phyloP scores from a whole-genome alignment of 2,888 invertebrate genomes.

The Carpatolechia fugitivella region DNA sequence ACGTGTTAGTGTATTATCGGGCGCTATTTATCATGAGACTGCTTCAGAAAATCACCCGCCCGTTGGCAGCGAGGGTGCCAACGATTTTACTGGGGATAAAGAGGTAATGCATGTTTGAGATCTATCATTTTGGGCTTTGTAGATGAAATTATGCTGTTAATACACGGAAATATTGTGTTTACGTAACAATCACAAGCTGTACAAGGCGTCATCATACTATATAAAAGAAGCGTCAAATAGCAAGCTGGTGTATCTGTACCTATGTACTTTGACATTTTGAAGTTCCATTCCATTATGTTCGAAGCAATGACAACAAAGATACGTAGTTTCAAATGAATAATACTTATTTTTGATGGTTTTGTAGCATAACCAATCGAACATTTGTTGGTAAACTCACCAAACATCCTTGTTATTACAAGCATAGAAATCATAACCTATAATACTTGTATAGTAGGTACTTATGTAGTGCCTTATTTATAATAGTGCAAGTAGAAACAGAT shows the following conservation, averaged over 20 bases:
- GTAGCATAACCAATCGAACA: too few relatives aligned
- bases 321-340: too few relatives aligned
- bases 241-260: slow-evolving; percentile 23
- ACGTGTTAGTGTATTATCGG: slow-evolving; percentile 88
- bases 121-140: slow-evolving; percentile 31
- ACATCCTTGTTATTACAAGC: too few relatives aligned
- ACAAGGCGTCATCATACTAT: slow-evolving; percentile 40
- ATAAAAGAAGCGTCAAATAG: slow-evolving; percentile 25
- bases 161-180: slow-evolving; percentile 61
- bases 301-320: slow-evolving; percentile 57
- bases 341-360: too few relatives aligned
- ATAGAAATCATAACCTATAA: too few relatives aligned
- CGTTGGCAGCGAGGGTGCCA: slow-evolving; percentile 64
- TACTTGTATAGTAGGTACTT: not conserved
- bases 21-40: slow-evolving; percentile 76
- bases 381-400: too few relatives aligned
- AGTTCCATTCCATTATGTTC: slow-evolving; percentile 33
- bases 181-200: slow-evolving; percentile 65
- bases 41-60: slow-evolving; percentile 67
- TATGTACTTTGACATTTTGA: slow-evolving; percentile 61
- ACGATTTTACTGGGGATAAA: slow-evolving; percentile 74
- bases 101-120: slow-evolving; percentile 54
- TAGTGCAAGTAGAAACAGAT: too few relatives aligned
- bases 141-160: slow-evolving; percentile 37
- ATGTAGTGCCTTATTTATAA: not conserved